A percentile compares a stretch with the other conserved stretches of the same genome.
These are phyloP conservation scores for Epinotia brunnichana DNA, from an alignment of 2,888 invertebrate genomes.

Conservation along the genomic window DNA sequence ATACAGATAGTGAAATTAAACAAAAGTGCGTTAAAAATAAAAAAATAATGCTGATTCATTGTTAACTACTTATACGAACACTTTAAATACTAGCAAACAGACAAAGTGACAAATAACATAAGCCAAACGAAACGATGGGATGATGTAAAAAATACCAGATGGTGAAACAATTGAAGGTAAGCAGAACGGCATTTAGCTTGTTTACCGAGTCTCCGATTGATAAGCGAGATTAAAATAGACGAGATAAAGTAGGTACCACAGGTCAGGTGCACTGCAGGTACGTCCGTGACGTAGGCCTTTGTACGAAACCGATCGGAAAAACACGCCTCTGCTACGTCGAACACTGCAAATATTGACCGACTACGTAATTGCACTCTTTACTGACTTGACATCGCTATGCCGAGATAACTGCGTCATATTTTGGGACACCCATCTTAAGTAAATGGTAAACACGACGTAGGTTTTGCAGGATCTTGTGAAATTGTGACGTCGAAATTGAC, in stretches of 20 bases:
- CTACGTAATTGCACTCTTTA: slow-evolving; percentile 59
- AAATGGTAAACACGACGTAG: slow-evolving; percentile 48
- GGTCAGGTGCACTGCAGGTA: slow-evolving; percentile 38
- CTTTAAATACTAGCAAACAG: neutral
- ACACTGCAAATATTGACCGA: slow-evolving; percentile 67
- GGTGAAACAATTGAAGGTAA: slow-evolving; percentile 30
- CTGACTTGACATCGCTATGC: slow-evolving; percentile 49
- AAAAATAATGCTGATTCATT: neutral
- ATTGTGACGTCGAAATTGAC: slow-evolving; percentile 46
- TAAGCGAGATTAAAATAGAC: slow-evolving; percentile 51
- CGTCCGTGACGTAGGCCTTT: slow-evolving; percentile 62
- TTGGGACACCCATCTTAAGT: slow-evolving; percentile 56
- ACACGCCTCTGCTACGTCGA: slow-evolving; percentile 74
- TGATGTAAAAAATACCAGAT: slow-evolving; percentile 13
- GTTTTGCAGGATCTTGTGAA: slow-evolving; percentile 51
- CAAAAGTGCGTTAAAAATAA: neutral
- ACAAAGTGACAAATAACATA: neutral
- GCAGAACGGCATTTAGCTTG: slow-evolving; percentile 6
- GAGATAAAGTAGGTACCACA: slow-evolving; percentile 49
- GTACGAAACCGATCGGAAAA: slow-evolving; percentile 56
- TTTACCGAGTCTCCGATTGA: slow-evolving; percentile 44
- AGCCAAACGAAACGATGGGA: slow-evolving; percentile 1
- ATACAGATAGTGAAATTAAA: neutral
- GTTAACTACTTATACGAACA: neutral
- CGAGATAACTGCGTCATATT: slow-evolving; percentile 51